Percentiles rank a stretch among this genome's conserved stretches.
Conservation (phyloP, 1,140 invertebrate species). For the Ganaspis sp. region DNA sequence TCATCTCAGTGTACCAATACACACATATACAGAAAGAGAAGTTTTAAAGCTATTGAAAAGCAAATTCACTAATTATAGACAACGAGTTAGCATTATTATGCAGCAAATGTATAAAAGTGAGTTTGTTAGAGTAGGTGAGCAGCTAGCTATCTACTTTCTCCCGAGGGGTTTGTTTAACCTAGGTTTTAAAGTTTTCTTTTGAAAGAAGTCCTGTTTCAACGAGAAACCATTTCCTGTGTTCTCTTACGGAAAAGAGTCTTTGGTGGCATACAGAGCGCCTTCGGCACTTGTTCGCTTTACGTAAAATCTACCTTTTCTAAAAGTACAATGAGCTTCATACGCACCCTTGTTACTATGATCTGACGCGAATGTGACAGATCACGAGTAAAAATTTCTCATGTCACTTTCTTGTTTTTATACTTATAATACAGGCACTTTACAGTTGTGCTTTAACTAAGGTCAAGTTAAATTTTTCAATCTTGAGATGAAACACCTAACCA, state of each 20-base stretch:
- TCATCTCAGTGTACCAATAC: too few relatives aligned
- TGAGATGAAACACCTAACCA: too few relatives aligned
- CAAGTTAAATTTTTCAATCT: too few relatives aligned
- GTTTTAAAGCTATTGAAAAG: neutral
- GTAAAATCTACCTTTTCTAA: constrained; percentile 33
- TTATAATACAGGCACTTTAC: too few relatives aligned
- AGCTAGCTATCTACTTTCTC: neutral
- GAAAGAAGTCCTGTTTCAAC: constrained; percentile 41
- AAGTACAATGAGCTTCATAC: constrained; percentile 32
- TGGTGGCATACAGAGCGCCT: constrained; percentile 35
- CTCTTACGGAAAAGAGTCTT: constrained; percentile 32
- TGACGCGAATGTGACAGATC: too few relatives aligned
- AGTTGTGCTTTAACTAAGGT: too few relatives aligned
- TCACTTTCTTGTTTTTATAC: too few relatives aligned
- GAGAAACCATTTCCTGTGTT: constrained; percentile 41
- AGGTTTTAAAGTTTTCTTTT: constrained; percentile 43
- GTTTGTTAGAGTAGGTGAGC: constrained; percentile 7
- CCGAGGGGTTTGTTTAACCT: constrained; percentile 48
- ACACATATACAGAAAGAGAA: too few relatives aligned
- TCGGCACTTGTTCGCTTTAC: constrained; percentile 26
- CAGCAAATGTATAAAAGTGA: neutral
- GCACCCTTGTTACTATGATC: neutral
- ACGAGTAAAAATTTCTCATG: too few relatives aligned
- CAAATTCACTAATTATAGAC: constrained; percentile 7
- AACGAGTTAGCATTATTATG: neutral